A percentile compares a stretch with the other conserved stretches of the same genome.
Conservation (phyloP, 2,113 vertebrate species). For the Neotragus moschatus region DNA sequence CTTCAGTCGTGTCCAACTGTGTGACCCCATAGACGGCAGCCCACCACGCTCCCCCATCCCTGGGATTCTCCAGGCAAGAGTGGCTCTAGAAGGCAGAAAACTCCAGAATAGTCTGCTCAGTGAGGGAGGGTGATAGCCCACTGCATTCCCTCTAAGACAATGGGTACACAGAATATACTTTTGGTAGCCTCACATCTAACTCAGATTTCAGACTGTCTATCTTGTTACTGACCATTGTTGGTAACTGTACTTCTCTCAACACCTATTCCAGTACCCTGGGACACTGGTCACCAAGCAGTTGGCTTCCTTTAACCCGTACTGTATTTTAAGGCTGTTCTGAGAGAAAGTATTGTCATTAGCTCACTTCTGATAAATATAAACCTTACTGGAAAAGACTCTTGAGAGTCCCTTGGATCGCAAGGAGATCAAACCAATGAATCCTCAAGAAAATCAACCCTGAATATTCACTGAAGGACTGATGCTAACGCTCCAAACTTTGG, state of each 20-base stretch:
- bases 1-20: not conserved
- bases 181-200: not conserved
- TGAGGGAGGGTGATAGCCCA: not conserved
- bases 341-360: not conserved
- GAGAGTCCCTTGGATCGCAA: not conserved
- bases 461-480: not conserved
- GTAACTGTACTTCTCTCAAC: not conserved
- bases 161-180: not conserved
- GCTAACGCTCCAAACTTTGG: not conserved
- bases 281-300: not conserved
- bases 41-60: not conserved
- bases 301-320: not conserved
- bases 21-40: fast-evolving
- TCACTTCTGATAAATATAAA: not conserved
- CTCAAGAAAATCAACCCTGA: not conserved
- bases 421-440: not conserved
- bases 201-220: not conserved
- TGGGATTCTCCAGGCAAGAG: not conserved
- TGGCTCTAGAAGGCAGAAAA: not conserved
- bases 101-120: not conserved
- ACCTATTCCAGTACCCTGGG: not conserved
- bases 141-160: not conserved
- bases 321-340: not conserved
- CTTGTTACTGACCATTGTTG: not conserved
- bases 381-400: not conserved